Base-by-base conservation (phyloP, 2,797 vertebrate genomes). In the Sternarchorhynchus goeldii region DNA sequence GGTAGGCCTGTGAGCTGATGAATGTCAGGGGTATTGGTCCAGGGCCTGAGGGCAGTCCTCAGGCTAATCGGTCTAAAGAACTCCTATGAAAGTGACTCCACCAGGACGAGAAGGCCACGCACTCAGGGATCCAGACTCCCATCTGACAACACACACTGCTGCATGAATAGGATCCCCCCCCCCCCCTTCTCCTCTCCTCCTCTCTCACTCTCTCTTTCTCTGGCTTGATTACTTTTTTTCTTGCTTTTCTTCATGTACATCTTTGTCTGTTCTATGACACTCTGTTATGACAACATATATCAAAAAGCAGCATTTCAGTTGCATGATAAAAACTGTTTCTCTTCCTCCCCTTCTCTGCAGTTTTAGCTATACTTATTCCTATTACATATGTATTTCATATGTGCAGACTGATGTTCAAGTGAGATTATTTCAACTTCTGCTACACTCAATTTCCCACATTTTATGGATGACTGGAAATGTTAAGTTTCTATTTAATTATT, bases 51-150 rank as follows among this genome's bases (percentile, higher is more conserved):
- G 92, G 91, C 90, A 90, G 85, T 90, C 93, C 93, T 84, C 88
- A 90, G 93, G 93, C 92, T 90, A 93, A 91, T 92, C 89, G 91
- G 91, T 91, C 91, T 90, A 90, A 90, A 92, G 92, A 89, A 91
- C 89, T 82, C 87, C 91, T 92, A 94, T 93, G 91, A 93, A 94
- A 93, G 92, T 90, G 88, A 90, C 92, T 90, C 89, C 90, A 20
- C 60, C 77, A 74, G 81, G 78, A 80, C 70, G 75, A 65, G 78
- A 80, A 82, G 78, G 81, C 81, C 81, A 83, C 63, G 64, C 65
- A 77, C 78, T 74, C 65, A 69, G 77, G 75, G 71, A 83, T 60
- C 59, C 20, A 31, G 29, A 62, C 45, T 78, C 76, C 75, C 75
- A 75, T 78, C 79, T 83, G 79, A 83, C 62, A 63, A 59, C 67